Percentiles rank a stretch among this genome's conserved stretches.
These are phyloP conservation scores for Hafferia zeledoni DNA, from an alignment of 2,797 vertebrate genomes.

Conservation along the genomic window DNA sequence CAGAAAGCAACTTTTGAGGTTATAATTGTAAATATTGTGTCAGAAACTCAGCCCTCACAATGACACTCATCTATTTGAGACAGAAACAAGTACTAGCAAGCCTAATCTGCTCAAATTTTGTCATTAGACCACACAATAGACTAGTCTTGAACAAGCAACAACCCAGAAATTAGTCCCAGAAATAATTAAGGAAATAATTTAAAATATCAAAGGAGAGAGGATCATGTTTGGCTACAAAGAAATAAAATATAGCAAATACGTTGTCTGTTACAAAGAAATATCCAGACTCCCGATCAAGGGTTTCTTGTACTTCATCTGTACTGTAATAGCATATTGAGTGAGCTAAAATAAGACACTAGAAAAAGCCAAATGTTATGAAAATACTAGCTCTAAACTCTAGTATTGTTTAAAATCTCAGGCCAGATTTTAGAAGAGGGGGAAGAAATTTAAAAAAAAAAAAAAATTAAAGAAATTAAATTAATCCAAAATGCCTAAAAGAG, in stretches of 20 bases:
- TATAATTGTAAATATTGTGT: slow-evolving; percentile 50
- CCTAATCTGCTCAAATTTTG: slow-evolving; percentile 23
- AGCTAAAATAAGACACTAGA: background rate
- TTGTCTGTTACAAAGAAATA: background rate
- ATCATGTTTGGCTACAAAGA: background rate
- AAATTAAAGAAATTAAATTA: background rate
- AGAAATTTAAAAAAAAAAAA: background rate
- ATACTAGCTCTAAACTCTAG: background rate
- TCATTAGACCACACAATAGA: slow-evolving; percentile 7
- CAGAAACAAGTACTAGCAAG: background rate
- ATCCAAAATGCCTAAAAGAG: background rate
- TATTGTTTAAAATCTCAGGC: background rate
- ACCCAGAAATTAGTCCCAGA: background rate
- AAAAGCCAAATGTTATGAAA: background rate
- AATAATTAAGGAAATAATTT: background rate
- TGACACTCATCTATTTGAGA: background rate
- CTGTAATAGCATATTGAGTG: background rate
- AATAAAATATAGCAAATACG: background rate
- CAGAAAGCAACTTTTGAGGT: slow-evolving; percentile 9
- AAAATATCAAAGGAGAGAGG: background rate
- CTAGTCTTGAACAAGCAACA: background rate
- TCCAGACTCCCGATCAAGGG: background rate
- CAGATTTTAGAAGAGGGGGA: background rate
- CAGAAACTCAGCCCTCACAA: slow-evolving; percentile 10
- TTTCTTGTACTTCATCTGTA: background rate